Conservation (phyloP, 2,113 vertebrate species). For the Centropus bengalensis region DNA sequence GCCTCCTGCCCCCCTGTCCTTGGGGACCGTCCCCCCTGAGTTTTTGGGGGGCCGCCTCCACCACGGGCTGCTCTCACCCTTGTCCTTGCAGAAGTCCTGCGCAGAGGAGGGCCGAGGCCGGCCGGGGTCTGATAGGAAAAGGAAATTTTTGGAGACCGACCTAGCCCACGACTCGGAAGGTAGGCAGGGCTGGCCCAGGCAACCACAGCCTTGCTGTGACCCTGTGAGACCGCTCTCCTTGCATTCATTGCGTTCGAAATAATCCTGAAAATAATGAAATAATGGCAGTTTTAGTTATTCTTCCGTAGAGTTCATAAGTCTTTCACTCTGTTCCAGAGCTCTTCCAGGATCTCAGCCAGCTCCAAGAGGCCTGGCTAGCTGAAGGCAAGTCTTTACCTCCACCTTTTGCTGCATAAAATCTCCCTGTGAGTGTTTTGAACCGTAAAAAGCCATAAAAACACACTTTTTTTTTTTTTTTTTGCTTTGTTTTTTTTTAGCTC, state of each 20-base stretch:
- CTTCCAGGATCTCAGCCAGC: slow-evolving; percentile 97
- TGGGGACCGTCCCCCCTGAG: not conserved
- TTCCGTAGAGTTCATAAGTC: slow-evolving; percentile 18
- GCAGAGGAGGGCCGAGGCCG: slow-evolving; percentile 83
- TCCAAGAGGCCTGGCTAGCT: slow-evolving; percentile 98
- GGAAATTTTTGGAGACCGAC: slow-evolving; percentile 93
- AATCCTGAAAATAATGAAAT: not conserved
- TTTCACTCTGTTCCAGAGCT: slow-evolving; percentile 84
- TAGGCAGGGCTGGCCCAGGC: slow-evolving; percentile 46
- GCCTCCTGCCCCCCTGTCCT: no score
- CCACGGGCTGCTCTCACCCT: not conserved
- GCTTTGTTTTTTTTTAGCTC: slow-evolving; percentile 79
- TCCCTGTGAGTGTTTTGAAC: slow-evolving; percentile 2
- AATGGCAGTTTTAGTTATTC: slow-evolving; percentile 10
- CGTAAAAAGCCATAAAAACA: not conserved
- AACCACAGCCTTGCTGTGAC: fast-evolving
- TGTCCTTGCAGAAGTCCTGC: slow-evolving; percentile 76
- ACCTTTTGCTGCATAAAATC: slow-evolving; percentile 21
- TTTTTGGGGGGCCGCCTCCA: not conserved
- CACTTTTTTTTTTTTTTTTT: not conserved
- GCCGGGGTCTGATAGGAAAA: slow-evolving; percentile 85
- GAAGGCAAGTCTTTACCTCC: slow-evolving; percentile 84
- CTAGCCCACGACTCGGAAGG: slow-evolving; percentile 97
- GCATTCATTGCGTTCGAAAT: fast-evolving
- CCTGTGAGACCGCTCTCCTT: fast-evolving